Evolutionary conservation across 2,113 vertebrate genomes (phyloP).

Genomic region (Tylochromis polylepis): DNA sequence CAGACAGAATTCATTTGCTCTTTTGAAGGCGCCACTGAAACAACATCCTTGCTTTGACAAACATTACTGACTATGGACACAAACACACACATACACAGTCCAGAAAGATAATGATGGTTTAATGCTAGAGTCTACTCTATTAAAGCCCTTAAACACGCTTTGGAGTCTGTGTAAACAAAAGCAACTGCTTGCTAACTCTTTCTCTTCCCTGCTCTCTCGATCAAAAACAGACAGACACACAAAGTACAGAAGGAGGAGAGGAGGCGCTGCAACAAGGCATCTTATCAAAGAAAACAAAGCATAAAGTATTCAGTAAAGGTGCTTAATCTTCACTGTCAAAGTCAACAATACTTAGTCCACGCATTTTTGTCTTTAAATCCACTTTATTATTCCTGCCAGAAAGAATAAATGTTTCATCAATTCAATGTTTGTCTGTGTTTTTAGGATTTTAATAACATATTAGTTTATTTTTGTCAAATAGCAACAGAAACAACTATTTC

Average conservation of each 20-base stretch:
- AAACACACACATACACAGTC: not conserved
- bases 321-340: not conserved
- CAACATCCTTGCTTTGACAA: conserved; percentile 35
- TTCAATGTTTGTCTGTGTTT: not conserved
- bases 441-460: not conserved
- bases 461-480: not conserved
- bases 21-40: conserved; percentile 46
- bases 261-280: conserved; percentile 12
- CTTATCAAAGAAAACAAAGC: conserved; percentile 33
- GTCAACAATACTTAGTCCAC: not conserved
- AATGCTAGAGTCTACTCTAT: conserved; percentile 33
- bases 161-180: conserved; percentile 44
- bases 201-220: not conserved
- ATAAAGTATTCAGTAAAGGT: conserved; percentile 53
- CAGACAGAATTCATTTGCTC: conserved; percentile 22
- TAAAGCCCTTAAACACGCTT: conserved; percentile 50
- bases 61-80: not conserved
- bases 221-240: not conserved
- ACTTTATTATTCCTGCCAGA: not conserved
- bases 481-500: not conserved
- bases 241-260: not conserved
- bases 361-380: not conserved
- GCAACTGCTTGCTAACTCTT: conserved; percentile 18
- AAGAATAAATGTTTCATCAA: not conserved
- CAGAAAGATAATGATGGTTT: conserved; percentile 29